Base-by-base conservation (phyloP, 92 coral and sea anemone species). In the Porites rus region DNA sequence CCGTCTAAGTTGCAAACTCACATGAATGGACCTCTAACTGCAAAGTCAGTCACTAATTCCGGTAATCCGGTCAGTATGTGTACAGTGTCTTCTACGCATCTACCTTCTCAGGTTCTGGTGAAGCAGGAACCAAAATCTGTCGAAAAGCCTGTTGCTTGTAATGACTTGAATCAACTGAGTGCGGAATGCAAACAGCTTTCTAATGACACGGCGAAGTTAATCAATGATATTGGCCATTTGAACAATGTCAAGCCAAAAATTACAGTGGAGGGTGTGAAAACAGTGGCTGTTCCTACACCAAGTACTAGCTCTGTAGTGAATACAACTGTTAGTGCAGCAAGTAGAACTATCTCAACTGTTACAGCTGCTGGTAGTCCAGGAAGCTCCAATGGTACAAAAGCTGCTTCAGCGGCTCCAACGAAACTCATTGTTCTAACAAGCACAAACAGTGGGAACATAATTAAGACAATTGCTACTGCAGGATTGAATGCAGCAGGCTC, bases 361-460 rank as follows among this genome's bases (percentile, higher is more conserved):
- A 56, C 86, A n/a, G 74, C 88, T 51, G 81, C 93, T 19, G 88
- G 91, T 1, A 61, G 69, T 43, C 67, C 76, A 21, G 69, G 76
- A 25, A 88, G 91, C 17, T 20, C 89, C 14, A 85, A 85, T 73
- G 86, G 88, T 3, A 80, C 85, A 43, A 95, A 95, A 46, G 74
- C 86, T 25, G 92, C 91, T 77, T 84, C 94, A 17, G 86, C 94
- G 1, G 90, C 97, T 9, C 93, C 99, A 1, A 97, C 99, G 2
- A 97, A 97, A 88, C 92, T 97, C 10, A 95, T 97, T 61, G 99
- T 97, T 7, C 86, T 97, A 22, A 96, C 99, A 11, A 97, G 96
- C 64, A 91, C 94, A 21, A 92, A 90, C 14, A 94, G 95, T 69
- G 98, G 99, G 21, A 97, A 95, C 46, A 93, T 97, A 61, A 95